These are phyloP conservation scores for Zeus faber DNA, from an alignment of 2,113 vertebrate species.

Conservation along the genomic window DNA sequence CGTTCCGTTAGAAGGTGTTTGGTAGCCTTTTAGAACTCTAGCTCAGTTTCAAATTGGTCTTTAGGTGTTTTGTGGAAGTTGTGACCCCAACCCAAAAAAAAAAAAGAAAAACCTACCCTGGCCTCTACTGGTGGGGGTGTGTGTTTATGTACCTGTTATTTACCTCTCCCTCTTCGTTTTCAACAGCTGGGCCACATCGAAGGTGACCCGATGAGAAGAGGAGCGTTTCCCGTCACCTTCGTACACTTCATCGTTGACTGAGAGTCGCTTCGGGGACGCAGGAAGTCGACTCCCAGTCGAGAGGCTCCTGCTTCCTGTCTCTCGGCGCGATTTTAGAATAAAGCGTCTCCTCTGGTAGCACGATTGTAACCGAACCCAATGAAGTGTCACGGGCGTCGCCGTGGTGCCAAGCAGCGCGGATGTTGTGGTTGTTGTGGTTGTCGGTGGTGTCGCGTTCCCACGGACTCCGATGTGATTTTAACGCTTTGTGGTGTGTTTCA, in stretches of 20 bases:
- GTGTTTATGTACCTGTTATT: too few relatives aligned
- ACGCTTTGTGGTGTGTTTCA: too few relatives aligned
- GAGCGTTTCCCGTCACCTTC: slow-evolving; percentile 95
- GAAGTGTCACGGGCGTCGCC: too few relatives aligned
- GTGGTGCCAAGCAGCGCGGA: too few relatives aligned
- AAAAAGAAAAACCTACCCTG: too few relatives aligned
- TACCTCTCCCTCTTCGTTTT: slow-evolving; percentile 16
- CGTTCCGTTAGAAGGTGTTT: not conserved
- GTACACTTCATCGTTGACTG: slow-evolving; percentile 94
- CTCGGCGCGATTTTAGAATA: too few relatives aligned
- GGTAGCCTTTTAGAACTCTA: not conserved
- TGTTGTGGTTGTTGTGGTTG: slow-evolving; percentile 44
- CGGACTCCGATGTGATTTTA: not conserved
- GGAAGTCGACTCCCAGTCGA: not conserved
- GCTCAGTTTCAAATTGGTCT: not conserved
- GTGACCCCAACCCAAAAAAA: not conserved
- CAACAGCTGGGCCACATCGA: slow-evolving; percentile 96
- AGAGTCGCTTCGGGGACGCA: slow-evolving; percentile 35
- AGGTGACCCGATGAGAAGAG: slow-evolving; percentile 88
- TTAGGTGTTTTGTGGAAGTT: not conserved
- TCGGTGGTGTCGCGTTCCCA: slow-evolving; percentile 22
- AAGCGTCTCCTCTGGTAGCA: too few relatives aligned
- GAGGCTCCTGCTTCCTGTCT: too few relatives aligned
- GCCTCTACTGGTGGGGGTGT: not conserved
- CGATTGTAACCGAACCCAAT: too few relatives aligned